A percentile compares a stretch with the other conserved stretches of the same genome.
These are phyloP conservation scores for Cynodonichthys magdalenae DNA, from an alignment of 2,797 vertebrate species.

Conservation along the genomic window DNA sequence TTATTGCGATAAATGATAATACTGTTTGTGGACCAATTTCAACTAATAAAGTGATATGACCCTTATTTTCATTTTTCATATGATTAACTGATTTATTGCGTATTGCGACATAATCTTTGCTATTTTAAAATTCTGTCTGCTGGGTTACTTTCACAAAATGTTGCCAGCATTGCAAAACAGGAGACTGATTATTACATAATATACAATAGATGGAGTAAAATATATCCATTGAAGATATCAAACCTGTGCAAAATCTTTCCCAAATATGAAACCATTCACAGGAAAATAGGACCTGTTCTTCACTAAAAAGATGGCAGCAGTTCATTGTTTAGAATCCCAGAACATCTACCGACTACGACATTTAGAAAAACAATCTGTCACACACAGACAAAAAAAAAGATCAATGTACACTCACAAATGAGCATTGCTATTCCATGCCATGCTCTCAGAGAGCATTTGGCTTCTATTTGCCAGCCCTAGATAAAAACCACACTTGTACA, in stretches of 20 bases:
- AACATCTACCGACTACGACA: constrained; percentile 29
- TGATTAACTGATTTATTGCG: no score
- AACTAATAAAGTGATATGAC: no score
- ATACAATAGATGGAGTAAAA: not conserved
- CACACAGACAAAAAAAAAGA: constrained; percentile 29
- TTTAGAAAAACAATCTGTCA: constrained; percentile 41
- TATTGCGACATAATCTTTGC: not conserved
- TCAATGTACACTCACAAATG: constrained; percentile 40
- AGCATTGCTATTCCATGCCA: constrained; percentile 43
- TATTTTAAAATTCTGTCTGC: not conserved
- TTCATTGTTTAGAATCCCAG: constrained; percentile 25
- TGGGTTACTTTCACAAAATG: not conserved
- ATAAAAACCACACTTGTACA: constrained; percentile 39
- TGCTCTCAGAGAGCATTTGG: constrained; percentile 23
- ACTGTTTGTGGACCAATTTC: no score
- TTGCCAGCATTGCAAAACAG: not conserved
- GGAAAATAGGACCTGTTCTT: constrained; percentile 19
- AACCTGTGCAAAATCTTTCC: no score
- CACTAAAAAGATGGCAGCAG: constrained; percentile 25
- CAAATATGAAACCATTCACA: no score
- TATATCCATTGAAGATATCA: no score
- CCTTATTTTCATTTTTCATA: no score
- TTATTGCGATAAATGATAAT: no score
- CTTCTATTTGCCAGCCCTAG: constrained; percentile 32
- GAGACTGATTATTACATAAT: constrained; percentile 3